Conservation (phyloP, 2,797 vertebrate genomes). For the Myiotriccus ornatus region DNA sequence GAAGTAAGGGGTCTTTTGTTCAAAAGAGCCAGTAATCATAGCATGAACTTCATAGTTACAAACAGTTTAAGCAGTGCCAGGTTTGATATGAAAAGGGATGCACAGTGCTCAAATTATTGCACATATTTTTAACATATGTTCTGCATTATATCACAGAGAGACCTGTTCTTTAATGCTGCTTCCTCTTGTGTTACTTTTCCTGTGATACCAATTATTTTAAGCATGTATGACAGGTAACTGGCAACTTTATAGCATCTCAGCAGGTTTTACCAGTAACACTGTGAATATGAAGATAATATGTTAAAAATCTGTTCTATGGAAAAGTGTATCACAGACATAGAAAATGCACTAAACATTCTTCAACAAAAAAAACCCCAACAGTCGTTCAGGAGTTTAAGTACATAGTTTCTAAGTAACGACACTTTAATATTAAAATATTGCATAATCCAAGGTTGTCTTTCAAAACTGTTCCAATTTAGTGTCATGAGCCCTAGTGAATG, state of each 20-base stretch:
- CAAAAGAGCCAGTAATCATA: background rate
- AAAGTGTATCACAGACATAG: background rate
- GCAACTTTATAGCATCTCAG: slow-evolving; percentile 68
- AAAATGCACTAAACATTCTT: background rate
- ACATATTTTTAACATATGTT: slow-evolving; percentile 53
- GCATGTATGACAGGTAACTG: slow-evolving; percentile 54
- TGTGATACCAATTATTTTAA: slow-evolving; percentile 72
- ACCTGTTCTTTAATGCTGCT: slow-evolving; percentile 58
- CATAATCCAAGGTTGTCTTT: background rate
- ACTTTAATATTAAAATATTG: background rate
- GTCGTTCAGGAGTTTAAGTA: background rate
- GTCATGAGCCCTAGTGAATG: background rate
- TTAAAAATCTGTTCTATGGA: background rate
- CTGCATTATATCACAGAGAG: slow-evolving; percentile 67
- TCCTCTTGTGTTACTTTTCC: slow-evolving; percentile 66
- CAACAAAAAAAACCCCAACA: background rate
- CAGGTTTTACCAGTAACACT: slow-evolving; percentile 61
- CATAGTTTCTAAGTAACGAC: background rate
- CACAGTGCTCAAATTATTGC: slow-evolving; percentile 42
- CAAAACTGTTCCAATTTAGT: background rate
- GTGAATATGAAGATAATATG: slow-evolving; percentile 47
- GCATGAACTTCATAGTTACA: background rate
- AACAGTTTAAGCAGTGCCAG: background rate
- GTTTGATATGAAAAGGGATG: slow-evolving; percentile 8
- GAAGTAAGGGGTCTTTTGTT: background rate